Base-by-base conservation (phyloP, 2,888 invertebrate genomes). In the Erebia epiphron region DNA sequence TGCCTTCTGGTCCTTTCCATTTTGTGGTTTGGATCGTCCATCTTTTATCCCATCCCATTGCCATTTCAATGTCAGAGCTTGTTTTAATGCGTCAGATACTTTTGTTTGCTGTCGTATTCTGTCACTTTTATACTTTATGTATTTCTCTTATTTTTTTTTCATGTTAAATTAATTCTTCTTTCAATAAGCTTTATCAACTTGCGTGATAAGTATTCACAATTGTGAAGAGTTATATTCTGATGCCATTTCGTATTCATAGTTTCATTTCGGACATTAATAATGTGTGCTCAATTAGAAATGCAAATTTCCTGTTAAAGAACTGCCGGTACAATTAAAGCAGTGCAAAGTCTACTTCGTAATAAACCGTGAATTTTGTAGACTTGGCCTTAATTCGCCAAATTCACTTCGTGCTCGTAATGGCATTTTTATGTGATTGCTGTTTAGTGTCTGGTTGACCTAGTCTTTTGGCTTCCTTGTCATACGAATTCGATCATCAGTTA, bases 321-420 rank as follows among this genome's bases (percentile, higher is more conserved):
- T 70, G 67, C 65, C 26, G 46, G 54, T 58, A 54, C 66, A 61
- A 67, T 72, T 75, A 71, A 21, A 64, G 67, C 62, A 68, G 69
- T 73, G 71, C 54, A 62, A 66, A 68, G 73, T 58, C 62, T 58
- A 67, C 72, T 71, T 67, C 56, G 68, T 75, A 76, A 77, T 71
- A 57, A 68, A 68, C 73, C 74, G 76, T 73, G 76, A 76, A 75
- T 68, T 70, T 72, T 49, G 71, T 65, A 63, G 61, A 71, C 69
- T 70, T 63, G 67, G 60, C 66, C 67, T 72, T 67, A 60, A 73
- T 74, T 54, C 70, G 67, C 68, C 11, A 49, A 72, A 43, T 66
- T 65, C 65, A 62, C 57, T 49, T 46, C 21, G 41, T 43, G 57
- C 60, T 63, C 41, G 14, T 54, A 56, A 63, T 68, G 63, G 43